Evolutionary conservation across 2,797 vertebrate genomes (phyloP).

Genomic region (Australoheros facetus): DNA sequence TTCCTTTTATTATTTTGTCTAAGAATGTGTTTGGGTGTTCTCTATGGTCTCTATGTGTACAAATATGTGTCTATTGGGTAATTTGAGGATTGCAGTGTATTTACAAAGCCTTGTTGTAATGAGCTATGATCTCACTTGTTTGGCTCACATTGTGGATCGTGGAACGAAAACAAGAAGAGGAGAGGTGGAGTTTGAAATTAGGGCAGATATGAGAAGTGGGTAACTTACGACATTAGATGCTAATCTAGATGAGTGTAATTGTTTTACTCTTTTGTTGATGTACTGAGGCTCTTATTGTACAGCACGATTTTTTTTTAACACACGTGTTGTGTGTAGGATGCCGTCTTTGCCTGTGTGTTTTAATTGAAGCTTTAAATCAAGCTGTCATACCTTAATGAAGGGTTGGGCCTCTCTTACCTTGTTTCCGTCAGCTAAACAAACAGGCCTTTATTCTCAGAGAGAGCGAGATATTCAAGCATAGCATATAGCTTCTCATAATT

Average conservation of each 20-base stretch:
- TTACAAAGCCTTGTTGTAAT: constrained; percentile 53
- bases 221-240: constrained; percentile 39
- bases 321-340: constrained; percentile 4
- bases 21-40: constrained; percentile 7
- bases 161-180: constrained; percentile 38
- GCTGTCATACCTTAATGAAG: constrained; percentile 51
- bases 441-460: constrained; percentile 50
- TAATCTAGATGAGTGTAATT: constrained; percentile 53
- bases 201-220: not conserved
- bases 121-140: constrained; percentile 66
- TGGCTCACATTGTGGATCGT: constrained; percentile 31
- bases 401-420: constrained; percentile 39
- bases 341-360: constrained; percentile 17
- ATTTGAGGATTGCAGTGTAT: constrained; percentile 45
- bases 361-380: constrained; percentile 66
- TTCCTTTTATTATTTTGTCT: constrained; percentile 21
- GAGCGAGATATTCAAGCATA: not conserved
- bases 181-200: constrained; percentile 4
- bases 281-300: constrained; percentile 29
- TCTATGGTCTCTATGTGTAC: not conserved
- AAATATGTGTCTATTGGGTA: constrained; percentile 40
- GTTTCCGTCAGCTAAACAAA: constrained; percentile 52
- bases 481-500: not conserved
- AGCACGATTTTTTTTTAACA: not conserved
- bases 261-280: constrained; percentile 34